Conservation (phyloP, 1,140 invertebrate species). For the Panulirus ornatus region DNA sequence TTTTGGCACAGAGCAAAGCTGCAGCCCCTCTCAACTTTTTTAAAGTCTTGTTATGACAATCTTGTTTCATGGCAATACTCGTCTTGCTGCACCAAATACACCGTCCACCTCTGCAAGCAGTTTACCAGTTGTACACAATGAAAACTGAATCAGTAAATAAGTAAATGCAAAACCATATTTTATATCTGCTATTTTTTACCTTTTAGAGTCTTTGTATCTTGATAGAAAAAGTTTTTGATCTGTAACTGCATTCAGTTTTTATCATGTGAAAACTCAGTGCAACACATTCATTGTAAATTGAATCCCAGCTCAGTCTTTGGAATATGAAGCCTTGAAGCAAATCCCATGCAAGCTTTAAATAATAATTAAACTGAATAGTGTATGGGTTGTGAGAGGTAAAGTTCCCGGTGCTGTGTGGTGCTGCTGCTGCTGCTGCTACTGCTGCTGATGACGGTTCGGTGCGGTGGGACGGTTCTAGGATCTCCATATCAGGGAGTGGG, state of each 20-base stretch:
- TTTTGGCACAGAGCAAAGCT: conserved; percentile 70
- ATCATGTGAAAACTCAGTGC: conserved; percentile 50
- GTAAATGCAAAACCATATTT: conserved; percentile 60
- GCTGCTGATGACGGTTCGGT: conserved; percentile 52
- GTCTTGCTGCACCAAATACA: conserved; percentile 66
- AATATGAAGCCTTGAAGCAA: conserved; percentile 61
- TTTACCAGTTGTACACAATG: conserved; percentile 56
- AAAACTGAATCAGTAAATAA: conserved; percentile 62
- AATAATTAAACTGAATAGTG: conserved; percentile 48
- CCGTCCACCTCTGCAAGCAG: conserved; percentile 67
- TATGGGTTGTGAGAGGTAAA: conserved; percentile 60
- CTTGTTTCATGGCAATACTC: conserved; percentile 73
- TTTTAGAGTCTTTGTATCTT: conserved; percentile 55
- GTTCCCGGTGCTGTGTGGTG: conserved; percentile 63
- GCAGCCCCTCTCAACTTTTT: conserved; percentile 67
- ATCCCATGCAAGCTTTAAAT: conserved; percentile 65
- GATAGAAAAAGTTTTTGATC: conserved; percentile 44
- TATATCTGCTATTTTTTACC: conserved; percentile 68
- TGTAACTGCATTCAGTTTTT: conserved; percentile 65
- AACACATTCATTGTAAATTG: conserved; percentile 51
- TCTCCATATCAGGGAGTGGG: conserved; percentile 74
- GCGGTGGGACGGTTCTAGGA: conserved; percentile 69
- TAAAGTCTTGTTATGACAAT: conserved; percentile 72
- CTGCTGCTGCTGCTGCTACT: conserved; percentile 42
- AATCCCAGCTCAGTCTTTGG: conserved; percentile 65